Base-by-base conservation (phyloP, 2,113 vertebrate species). In the Callocephalon fimbriatum region DNA sequence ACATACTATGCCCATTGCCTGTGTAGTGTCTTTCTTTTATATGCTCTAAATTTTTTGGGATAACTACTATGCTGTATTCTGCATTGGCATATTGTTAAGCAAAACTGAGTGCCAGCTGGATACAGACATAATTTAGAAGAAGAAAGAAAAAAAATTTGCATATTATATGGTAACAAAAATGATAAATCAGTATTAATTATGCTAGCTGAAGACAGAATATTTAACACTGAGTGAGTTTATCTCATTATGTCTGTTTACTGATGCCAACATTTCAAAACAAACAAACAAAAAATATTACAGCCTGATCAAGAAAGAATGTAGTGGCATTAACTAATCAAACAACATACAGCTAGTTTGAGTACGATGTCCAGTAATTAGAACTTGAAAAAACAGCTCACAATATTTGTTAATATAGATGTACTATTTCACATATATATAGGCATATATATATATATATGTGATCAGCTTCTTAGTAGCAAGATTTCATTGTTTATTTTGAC, bases 1-100 rank as follows among this genome's bases (percentile, higher is more conserved):
- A 29, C 5, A 61, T 2, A 1, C 3, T 50, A 25, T 42, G 18
- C 7, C 8, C 3, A 6, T 22, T 79, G 15, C 5, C 15, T 48
- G 0, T 58, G 7, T 11, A 15, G 1, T 35, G 37, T 45, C 42
- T 62, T 32, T 40, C 5, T 50, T 78, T 42, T 50, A 19, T 21
- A 37, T 26, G 6, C 4, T 32, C 8, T n/a, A 21, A 63, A 29
- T 35, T 84, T 66, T 63, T 26, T 3, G 10, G 7, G 3, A 22
- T 23, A 79, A 25, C 6, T 66, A 8, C 7, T 47, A 9, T 48
- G 16, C 13, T 66, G 8, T 70, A n/a, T 40, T 86, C 22, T 78
- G 19, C 16, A 21, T 12, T 26, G 14, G 21, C 50, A 45, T 63
- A 54, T 7, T 84, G 35, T 25, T 59, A 63, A 54, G 16, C 3